Conservation (phyloP, 1,140 invertebrate genomes). For the Drosophila ogumai region DNA sequence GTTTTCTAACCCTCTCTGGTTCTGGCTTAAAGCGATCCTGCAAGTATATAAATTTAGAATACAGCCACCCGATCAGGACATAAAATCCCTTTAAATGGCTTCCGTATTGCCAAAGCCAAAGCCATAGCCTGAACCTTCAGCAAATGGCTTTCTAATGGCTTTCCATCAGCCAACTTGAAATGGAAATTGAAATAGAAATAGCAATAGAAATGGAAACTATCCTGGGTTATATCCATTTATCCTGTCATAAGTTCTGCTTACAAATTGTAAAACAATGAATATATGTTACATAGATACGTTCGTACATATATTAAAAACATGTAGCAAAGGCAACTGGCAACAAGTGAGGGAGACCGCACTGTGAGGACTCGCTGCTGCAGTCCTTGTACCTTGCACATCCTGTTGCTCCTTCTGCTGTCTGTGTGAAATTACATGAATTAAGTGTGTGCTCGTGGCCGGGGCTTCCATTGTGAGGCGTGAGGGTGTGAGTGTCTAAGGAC, state of each 20-base stretch:
- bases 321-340: slow-evolving; percentile 59
- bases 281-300: slow-evolving; percentile 30
- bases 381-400: slow-evolving; percentile 57
- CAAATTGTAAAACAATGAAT: slow-evolving; percentile 83
- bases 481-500: slow-evolving; percentile 24
- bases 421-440: slow-evolving; percentile 83
- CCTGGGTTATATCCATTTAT: slow-evolving; percentile 55
- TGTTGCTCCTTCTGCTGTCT: slow-evolving; percentile 69
- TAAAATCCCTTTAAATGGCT: slow-evolving; percentile 34
- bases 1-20: background rate
- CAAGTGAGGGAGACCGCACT: slow-evolving; percentile 80
- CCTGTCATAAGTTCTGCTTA: slow-evolving; percentile 82
- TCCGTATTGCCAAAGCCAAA: slow-evolving; percentile 32
- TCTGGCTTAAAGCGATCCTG: slow-evolving; percentile 19
- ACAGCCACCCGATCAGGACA: slow-evolving; percentile 12
- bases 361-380: slow-evolving; percentile 14
- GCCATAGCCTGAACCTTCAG: slow-evolving; percentile 4
- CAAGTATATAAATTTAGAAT: slow-evolving; percentile 20
- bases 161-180: slow-evolving; percentile 63
- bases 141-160: slow-evolving; percentile 78
- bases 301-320: slow-evolving; percentile 33
- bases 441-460: slow-evolving; percentile 65
- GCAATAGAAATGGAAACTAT: slow-evolving; percentile 22
- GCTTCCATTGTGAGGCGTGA: slow-evolving; percentile 44
- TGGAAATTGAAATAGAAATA: slow-evolving; percentile 54